phyloP scores from a whole-genome alignment of 2,113 vertebrate species.

The Nothobranchius kuhntae region DNA sequence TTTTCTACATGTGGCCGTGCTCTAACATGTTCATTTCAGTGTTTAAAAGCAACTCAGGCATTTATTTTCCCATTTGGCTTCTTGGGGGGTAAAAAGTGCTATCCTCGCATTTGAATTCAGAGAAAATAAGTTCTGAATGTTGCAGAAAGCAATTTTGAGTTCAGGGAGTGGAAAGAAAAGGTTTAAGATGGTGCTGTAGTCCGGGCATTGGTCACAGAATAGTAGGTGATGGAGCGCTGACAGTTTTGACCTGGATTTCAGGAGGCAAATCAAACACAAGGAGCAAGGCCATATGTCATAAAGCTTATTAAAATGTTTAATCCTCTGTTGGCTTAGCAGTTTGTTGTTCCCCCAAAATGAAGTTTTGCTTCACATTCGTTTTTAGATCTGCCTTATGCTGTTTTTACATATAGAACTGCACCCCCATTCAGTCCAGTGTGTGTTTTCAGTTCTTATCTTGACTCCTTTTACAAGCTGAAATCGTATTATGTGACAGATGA shows the following conservation, averaged over 20 bases:
- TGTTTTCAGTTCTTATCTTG: conserved; percentile 36
- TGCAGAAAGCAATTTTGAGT: conserved; percentile 52
- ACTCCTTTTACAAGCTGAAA: conserved; percentile 25
- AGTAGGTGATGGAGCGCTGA: conserved; percentile 23
- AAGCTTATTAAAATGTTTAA: conserved; percentile 6
- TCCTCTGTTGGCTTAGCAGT: conserved; percentile 7
- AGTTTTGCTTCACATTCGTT: conserved; percentile 13
- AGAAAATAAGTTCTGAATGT: conserved; percentile 47
- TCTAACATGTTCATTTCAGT: conserved; percentile 35
- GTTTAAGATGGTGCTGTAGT: conserved; percentile 45
- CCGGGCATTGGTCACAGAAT: conserved; percentile 44
- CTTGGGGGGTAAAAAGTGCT: conserved; percentile 36
- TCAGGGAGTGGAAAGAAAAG: conserved; percentile 55
- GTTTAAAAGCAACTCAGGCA: conserved; percentile 38
- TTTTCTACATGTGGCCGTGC: conserved; percentile 28
- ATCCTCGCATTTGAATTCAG: conserved; percentile 50
- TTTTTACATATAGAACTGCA: conserved; percentile 25
- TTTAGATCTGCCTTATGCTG: conserved; percentile 20
- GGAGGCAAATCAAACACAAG: conserved; percentile 18
- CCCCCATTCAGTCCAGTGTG: conserved; percentile 13
- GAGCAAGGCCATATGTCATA: conserved; percentile 15
- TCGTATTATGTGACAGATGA: conserved; percentile 32
- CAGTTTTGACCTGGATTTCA: conserved; percentile 40
- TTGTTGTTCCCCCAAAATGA: conserved; percentile 19
- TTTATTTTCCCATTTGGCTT: conserved; percentile 51